Evolutionary conservation across 2,888 invertebrate species (phyloP).

Genomic region (Sarcophaga caerulescens): DNA sequence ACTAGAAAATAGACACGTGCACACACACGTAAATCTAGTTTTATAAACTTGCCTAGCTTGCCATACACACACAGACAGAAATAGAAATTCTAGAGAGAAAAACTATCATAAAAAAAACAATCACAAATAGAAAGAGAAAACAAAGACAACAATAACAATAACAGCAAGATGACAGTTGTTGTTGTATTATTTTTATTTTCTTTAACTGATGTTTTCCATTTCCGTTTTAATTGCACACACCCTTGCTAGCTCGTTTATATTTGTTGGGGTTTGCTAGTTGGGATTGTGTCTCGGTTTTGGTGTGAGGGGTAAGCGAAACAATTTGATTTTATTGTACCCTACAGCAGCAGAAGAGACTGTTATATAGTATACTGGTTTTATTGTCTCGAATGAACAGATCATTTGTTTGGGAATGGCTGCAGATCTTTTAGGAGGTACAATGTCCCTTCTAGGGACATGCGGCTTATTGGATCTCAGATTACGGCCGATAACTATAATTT

Average conservation of each 20-base stretch:
- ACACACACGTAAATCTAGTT: background rate
- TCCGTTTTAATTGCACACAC: slow-evolving; percentile 61
- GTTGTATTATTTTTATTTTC: background rate
- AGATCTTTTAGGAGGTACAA: too few relatives aligned
- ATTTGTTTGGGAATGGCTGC: too few relatives aligned
- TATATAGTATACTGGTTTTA: too few relatives aligned
- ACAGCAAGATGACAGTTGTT: slow-evolving; percentile 35
- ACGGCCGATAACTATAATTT: too few relatives aligned
- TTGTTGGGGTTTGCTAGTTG: background rate
- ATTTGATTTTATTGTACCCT: slow-evolving; percentile 28
- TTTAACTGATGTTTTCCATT: slow-evolving; percentile 41
- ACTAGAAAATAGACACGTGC: slow-evolving; percentile 2
- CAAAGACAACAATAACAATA: background rate
- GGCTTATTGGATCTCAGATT: too few relatives aligned
- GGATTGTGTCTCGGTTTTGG: too few relatives aligned
- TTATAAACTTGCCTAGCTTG: background rate
- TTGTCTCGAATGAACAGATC: too few relatives aligned
- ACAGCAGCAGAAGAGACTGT: too few relatives aligned
- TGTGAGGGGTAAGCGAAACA: background rate
- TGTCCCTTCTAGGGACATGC: too few relatives aligned
- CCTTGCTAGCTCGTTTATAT: background rate
- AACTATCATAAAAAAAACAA: background rate
- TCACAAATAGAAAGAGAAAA: slow-evolving; percentile 5
- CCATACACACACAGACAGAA: too few relatives aligned
- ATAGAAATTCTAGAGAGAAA: too few relatives aligned